Conservation (phyloP, 64 coral and sea anemone genomes). For the Stichodactyla helianthus region DNA sequence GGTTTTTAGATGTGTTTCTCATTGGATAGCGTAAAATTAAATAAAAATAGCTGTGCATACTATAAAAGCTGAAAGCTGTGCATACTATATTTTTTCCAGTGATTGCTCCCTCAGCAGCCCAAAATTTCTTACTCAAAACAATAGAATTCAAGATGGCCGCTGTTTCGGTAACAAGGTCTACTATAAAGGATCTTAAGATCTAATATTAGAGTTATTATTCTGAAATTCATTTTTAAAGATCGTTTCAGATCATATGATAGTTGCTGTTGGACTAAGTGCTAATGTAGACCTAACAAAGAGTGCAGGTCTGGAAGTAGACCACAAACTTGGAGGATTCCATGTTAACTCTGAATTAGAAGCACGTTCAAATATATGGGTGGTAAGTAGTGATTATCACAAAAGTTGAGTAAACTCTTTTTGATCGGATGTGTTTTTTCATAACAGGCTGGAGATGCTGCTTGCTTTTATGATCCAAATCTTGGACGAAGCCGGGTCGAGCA, state of each 20-base stretch:
- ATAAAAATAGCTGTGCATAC: no score
- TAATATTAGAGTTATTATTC: no score
- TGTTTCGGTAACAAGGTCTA: no score
- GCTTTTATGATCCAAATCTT: constrained; percentile 97
- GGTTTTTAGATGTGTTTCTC: no score
- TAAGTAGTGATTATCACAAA: constrained; percentile 18
- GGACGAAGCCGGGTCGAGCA: constrained; percentile 90
- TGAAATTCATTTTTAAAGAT: constrained; percentile 40
- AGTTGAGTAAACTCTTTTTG: background rate
- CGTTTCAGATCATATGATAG: constrained; percentile 77
- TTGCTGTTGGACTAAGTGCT: constrained; percentile 82
- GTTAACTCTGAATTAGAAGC: constrained; percentile 96
- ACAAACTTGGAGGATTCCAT: constrained; percentile 70
- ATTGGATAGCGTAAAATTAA: no score
- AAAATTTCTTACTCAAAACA: no score
- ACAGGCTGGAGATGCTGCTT: constrained; percentile 96
- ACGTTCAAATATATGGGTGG: constrained; percentile 98
- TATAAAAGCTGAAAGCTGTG: no score
- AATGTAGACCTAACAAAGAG: constrained; percentile 83
- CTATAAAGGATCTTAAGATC: no score
- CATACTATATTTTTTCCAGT: no score
- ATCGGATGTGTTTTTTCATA: background rate
- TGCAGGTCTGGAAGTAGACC: constrained; percentile 88
- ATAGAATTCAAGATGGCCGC: no score
- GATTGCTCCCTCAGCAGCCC: no score